Evolutionary conservation across 53 echinoderm and acorn worm species (phyloP), one percentile per base, ranked within the genome.

Genomic region (Echinarachnius parma): DNA sequence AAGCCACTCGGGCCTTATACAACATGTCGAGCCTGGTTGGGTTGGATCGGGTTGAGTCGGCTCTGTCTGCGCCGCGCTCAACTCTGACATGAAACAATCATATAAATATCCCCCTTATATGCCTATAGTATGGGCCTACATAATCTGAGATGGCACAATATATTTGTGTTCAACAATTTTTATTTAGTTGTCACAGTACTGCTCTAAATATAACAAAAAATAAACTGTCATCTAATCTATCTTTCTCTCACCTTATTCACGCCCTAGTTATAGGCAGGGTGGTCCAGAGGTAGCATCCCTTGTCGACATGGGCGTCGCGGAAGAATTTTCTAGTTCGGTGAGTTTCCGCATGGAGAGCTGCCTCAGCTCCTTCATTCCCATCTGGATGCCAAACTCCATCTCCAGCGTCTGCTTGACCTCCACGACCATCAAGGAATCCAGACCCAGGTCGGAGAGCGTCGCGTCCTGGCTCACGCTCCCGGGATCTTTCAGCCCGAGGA

Each of bases 391-490:
- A 46, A 77, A 86, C 53, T 90, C 90, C 32, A 85, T 53, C 53
- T 90, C 90, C 59, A 90, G 46, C 2, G 86, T 90, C 61, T 90
- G 90, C 19, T 85, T 86, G 27, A 90, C 90, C 31, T 90, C 90
- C 0, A 90, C 90, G 2, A 82, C 86, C 90, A 90, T 90, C 75
- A 86, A 24, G 5, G 90, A 90, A 33, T 90, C 90, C 19, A 90
- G 79, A 8, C 90, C 90, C 26, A 90, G 61, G 46, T 90, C 90
- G 10, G 85, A 86, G 9, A 90, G 78, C 5, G 86, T 86, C 0
- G 82, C 60, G 45, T 90, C 81, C 24, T 71, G 82, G 49, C 78
- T 86, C 31, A 90, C 39, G n/a, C 86, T 62, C 3, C 66, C 37
- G 24, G 82, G 75, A 46, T 90, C 90, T 34, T 42, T 58, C 35